Evolutionary conservation across 2,113 vertebrate species (phyloP), one percentile per base, ranked within the genome.

Genomic region (Cyprinus carpio): DNA sequence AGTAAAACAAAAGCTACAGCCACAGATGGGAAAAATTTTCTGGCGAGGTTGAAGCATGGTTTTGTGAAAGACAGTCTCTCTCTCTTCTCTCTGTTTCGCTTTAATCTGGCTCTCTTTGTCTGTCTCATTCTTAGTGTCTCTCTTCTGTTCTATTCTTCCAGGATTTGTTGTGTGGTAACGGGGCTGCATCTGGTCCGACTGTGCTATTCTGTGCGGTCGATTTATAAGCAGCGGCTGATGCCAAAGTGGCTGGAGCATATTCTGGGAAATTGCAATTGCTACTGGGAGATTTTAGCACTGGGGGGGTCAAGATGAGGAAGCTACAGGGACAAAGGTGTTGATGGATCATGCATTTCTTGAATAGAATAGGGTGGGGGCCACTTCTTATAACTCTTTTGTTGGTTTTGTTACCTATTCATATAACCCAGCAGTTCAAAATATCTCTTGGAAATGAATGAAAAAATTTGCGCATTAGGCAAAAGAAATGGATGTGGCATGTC

Each of bases 301-400:
- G 95, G 96, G n/a, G n/a, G n/a, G n/a, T n/a, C 97, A 8, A n/a
- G n/a, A n/a, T n/a, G 97, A 98, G 91, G 95, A 96, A 86, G n/a
- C 92, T 97, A 84, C 93, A 92, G n/a, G 5, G 96, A 99, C 87
- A 99, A 99, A 99, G n/a, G 97, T 99, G 98, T n/a, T 99, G 94
- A 91, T n/a, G 96, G 88, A 60, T 43, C n/a, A 31, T 82, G 65
- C n/a, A n/a, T n/a, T 76, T 1, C 27, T 29, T 56, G 27, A 76
- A 54, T 54, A 54, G 46, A 27, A 31, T 5, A n/a, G n/a, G n/a
- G n/a, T n/a, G n/a, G n/a, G n/a, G n/a, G n/a, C n/a, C n/a, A n/a
- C n/a, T n/a, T n/a, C n/a, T n/a, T n/a, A n/a, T n/a, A n/a, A n/a
- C n/a, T n/a, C n/a, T n/a, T n/a, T n/a, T n/a, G n/a, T n/a, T n/a